phyloP scores from a whole-genome alignment of 2,113 vertebrate genomes.

The Galbula dea region DNA sequence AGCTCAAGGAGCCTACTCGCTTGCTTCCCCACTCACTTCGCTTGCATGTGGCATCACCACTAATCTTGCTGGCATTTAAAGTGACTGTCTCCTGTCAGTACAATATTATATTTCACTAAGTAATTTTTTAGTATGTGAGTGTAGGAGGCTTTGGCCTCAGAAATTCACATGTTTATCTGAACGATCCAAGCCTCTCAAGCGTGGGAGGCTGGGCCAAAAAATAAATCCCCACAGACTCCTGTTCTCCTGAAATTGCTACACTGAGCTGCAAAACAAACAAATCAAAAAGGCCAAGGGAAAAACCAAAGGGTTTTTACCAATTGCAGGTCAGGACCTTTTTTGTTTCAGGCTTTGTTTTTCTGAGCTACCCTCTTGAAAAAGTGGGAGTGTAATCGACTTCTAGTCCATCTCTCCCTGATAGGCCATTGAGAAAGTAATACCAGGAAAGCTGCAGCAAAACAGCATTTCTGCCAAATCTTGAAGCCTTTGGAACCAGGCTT shows the following conservation, averaged over 20 bases:
- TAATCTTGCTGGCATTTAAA: background rate
- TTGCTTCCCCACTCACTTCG: background rate
- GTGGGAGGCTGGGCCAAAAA: background rate
- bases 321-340: background rate
- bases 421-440: background rate
- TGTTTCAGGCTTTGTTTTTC: background rate
- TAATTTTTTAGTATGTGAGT: background rate
- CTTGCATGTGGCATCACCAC: background rate
- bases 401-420: background rate
- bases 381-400: background rate
- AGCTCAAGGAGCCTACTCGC: background rate
- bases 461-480: background rate
- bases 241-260: background rate
- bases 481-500: background rate
- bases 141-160: background rate
- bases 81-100: background rate
- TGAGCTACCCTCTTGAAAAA: background rate
- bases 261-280: background rate
- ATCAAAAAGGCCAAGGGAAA: background rate
- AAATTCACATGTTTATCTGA: background rate
- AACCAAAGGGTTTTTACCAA: background rate
- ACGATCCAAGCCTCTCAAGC: background rate
- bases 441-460: background rate
- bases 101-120: background rate
- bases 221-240: background rate